Evolutionary conservation across 2,888 invertebrate genomes (phyloP).

Genomic region (Linyphia triangularis): DNA sequence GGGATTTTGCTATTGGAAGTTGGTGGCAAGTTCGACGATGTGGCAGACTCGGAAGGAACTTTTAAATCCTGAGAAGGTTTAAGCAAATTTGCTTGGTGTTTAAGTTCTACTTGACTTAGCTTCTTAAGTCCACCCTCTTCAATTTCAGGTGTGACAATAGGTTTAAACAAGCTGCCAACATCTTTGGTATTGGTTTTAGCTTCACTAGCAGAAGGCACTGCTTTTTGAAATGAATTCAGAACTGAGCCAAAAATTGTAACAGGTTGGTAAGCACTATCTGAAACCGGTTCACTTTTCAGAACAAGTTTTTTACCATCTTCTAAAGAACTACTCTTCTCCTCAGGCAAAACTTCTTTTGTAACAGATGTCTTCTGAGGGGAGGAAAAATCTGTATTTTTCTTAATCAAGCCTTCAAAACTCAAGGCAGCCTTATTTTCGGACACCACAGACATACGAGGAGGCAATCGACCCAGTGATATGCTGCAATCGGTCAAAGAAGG

Average conservation of each 20-base stretch:
- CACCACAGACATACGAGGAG: not conserved
- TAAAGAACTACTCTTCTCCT: not conserved
- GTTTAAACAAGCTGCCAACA: slow-evolving; percentile 7
- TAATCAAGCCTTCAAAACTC: slow-evolving; percentile 60
- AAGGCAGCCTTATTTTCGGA: slow-evolving; percentile 27
- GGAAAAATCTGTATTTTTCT: slow-evolving; percentile 25
- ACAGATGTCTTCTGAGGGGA: not conserved
- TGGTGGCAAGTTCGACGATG: not conserved
- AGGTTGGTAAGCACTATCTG: not conserved
- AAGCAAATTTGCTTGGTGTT: not conserved
- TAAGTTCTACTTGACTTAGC: not conserved
- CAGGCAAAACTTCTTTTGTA: not conserved
- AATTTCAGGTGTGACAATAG: not conserved
- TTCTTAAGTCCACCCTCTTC: not conserved
- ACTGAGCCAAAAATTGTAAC: slow-evolving; percentile 22
- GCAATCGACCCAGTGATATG: not conserved
- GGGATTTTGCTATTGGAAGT: not conserved
- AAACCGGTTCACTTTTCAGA: not conserved
- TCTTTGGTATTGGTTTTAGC: not conserved
- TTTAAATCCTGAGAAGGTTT: not conserved
- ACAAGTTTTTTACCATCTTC: not conserved
- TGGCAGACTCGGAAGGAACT: not conserved
- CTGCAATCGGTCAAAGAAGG: not conserved
- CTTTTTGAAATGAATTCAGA: slow-evolving; percentile 3
- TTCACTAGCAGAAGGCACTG: not conserved